Evolutionary conservation across 2,797 vertebrate species (phyloP).

Genomic region (Falco peregrinus): DNA sequence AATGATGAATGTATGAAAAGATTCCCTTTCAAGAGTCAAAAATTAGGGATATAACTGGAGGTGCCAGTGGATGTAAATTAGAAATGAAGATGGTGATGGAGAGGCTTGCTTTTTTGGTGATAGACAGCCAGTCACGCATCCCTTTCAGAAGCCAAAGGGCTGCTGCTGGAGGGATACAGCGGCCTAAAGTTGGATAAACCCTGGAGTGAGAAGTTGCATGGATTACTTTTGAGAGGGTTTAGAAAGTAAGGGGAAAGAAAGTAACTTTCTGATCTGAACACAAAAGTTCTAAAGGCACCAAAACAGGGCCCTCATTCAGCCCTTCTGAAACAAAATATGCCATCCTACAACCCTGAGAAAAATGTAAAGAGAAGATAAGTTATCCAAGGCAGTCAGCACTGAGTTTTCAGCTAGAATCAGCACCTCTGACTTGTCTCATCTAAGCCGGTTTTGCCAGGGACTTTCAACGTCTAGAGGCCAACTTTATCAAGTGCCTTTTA

Average conservation of each 20-base stretch:
- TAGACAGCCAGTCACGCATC: conserved; percentile 4
- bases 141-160: neutral
- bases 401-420: neutral
- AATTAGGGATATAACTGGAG: neutral
- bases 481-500: neutral
- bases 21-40: neutral
- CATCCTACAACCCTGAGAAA: neutral
- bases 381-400: neutral
- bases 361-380: neutral
- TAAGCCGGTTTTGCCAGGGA: neutral
- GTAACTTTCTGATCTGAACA: neutral
- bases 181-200: neutral
- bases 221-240: neutral
- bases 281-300: neutral
- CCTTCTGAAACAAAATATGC: neutral
- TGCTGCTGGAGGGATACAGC: neutral
- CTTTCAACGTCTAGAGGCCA: neutral
- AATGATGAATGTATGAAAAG: neutral
- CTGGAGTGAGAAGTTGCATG: neutral
- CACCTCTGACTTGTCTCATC: neutral
- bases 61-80: conserved; percentile 9
- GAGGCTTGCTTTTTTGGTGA: neutral
- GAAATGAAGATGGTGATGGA: conserved; percentile 5
- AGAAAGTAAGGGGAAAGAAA: neutral
- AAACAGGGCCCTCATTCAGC: neutral